These are phyloP conservation scores for Leucozona laternaria DNA, from an alignment of 2,888 invertebrate genomes.

Conservation along the genomic window DNA sequence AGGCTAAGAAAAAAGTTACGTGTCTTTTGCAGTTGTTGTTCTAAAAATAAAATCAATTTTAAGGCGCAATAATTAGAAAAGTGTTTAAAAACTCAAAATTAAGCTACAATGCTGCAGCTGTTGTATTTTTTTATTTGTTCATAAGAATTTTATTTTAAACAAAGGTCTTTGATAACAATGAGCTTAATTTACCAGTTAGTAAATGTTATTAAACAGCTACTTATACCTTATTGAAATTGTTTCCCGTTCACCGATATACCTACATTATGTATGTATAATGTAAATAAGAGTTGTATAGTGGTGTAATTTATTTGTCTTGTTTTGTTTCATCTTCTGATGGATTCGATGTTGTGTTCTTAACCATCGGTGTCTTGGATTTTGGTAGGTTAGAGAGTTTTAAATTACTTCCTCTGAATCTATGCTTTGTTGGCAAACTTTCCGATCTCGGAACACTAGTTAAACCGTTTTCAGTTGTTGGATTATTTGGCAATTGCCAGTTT, in stretches of 20 bases:
- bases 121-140: background rate
- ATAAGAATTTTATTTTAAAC: background rate
- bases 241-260: background rate
- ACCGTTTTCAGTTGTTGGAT: background rate
- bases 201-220: background rate
- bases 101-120: background rate
- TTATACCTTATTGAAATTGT: background rate
- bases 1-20: no score
- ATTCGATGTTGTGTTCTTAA: background rate
- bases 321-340: background rate
- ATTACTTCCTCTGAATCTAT: background rate
- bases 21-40: no score
- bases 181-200: background rate
- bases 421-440: background rate
- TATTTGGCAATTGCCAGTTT: constrained; percentile 19
- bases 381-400: background rate
- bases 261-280: background rate
- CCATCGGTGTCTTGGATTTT: background rate
- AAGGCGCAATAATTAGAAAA: no score
- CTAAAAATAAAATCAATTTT: background rate
- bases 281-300: background rate
- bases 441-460: background rate
- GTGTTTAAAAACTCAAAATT: background rate
- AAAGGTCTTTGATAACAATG: background rate
- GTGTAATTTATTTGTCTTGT: background rate